Percentiles rank a stretch among this genome's conserved stretches.
These are phyloP conservation scores for Lithobates sylvaticus DNA, from an alignment of 2,797 vertebrate species.

Conservation along the genomic window DNA sequence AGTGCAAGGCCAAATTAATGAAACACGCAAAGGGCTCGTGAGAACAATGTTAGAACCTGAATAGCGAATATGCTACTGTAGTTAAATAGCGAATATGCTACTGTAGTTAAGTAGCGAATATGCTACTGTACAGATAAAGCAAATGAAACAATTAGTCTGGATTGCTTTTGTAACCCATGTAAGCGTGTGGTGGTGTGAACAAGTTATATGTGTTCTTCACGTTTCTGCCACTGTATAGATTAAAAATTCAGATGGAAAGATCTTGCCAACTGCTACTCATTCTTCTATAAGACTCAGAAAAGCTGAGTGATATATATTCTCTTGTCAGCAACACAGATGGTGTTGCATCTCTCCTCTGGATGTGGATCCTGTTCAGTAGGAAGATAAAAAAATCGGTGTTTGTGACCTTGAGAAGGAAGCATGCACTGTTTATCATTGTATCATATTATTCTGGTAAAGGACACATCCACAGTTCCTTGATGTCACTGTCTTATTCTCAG, in stretches of 20 bases:
- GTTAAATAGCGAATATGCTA: not conserved
- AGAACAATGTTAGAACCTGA: conserved; percentile 12
- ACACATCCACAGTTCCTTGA: not conserved
- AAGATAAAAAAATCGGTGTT: conserved; percentile 7
- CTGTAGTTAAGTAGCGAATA: not conserved
- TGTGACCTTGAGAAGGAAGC: conserved; percentile 17
- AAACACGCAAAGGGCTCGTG: conserved; percentile 37
- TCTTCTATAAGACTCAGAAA: not conserved
- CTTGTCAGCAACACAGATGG: conserved; percentile 18
- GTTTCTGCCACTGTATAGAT: not conserved
- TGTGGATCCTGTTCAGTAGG: not conserved
- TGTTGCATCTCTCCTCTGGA: not conserved
- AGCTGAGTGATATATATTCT: not conserved
- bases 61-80: not conserved
- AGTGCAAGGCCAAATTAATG: conserved; percentile 35
- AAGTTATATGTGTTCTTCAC: not conserved
- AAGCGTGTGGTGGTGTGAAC: not conserved
- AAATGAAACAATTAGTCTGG: not conserved
- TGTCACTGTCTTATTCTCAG: conserved; percentile 8
- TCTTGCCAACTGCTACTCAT: not conserved
- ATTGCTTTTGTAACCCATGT: not conserved
- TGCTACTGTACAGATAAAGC: not conserved
- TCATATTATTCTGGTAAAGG: not conserved
- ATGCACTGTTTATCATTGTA: conserved; percentile 32
- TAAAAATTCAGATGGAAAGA: not conserved